Base-by-base conservation (phyloP, 1,140 invertebrate genomes). In the Wiebesia pumilae region DNA sequence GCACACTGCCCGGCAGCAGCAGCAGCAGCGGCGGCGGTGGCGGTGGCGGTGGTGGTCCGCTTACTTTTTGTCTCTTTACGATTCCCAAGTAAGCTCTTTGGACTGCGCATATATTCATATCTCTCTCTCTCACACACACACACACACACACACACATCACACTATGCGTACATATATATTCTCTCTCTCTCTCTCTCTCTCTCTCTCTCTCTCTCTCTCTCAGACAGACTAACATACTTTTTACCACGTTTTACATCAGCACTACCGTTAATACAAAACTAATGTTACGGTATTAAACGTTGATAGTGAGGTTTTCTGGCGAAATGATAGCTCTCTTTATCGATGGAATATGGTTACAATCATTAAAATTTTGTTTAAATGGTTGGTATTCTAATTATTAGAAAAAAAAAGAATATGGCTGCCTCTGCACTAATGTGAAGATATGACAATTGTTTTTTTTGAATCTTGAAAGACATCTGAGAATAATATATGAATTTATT, bases 1-100 rank as follows among this genome's bases (percentile, higher is more conserved):
- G 78, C 86, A 81, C 82, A 87, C 82, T 87, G 86, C 82, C 83
- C 82, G 82, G 86, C 69, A 81, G 83, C 75, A 62, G 78, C 81
- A 84, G 30, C 84, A 14, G 82, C 62, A 54, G 67, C 75, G 88
- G 88, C 88, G 83, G 81, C 67, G 30, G 58, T 67, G 43, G 30
- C 83, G 75, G 83, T 77, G 30, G 40, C 62, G 47, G 62, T 19
- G 35, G 62, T 81, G 71, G 38, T 75, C 69, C n/a, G 54, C 73
- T 67, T 78, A 78, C 43, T 47, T 82, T 84, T 82, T 85, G 62
- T 40, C 65, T 80, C 71, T 88, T 87, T 78, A 75, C 71, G 33
- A 67, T 77, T 83, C 43, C 43, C 85, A 87, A 88, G 73, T 85
- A 86, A 84, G 65, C 54, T 81, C 35, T 65, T 79, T 67, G 4